A percentile compares a stretch with the other conserved stretches of the same genome.
These are phyloP conservation scores for human DNA, from an alignment of 2,113 vertebrate species.

Conservation along the genomic window DNA sequence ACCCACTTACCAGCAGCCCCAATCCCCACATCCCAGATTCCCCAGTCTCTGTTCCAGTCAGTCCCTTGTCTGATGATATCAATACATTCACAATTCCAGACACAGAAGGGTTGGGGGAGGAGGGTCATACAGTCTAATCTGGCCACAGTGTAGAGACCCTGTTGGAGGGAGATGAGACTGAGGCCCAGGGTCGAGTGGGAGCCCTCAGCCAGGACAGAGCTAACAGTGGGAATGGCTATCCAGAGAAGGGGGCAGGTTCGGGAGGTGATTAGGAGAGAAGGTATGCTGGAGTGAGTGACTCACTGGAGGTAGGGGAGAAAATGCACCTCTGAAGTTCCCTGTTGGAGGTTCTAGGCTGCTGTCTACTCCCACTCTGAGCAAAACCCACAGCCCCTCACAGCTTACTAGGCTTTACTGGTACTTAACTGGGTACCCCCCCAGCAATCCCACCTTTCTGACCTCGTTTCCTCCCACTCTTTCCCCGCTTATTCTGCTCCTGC, in stretches of 20 bases:
- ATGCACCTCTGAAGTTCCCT: background rate
- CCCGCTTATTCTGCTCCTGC: background rate
- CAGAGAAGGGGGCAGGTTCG: background rate
- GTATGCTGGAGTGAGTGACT: background rate
- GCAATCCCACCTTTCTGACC: background rate
- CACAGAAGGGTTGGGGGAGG: background rate
- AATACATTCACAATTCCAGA: background rate
- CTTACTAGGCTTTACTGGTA: background rate
- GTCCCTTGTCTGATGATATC: background rate
- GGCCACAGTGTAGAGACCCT: background rate
- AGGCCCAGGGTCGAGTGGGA: background rate
- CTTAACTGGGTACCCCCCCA: background rate
- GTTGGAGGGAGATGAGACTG: background rate
- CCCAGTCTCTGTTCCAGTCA: background rate
- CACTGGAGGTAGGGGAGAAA: background rate
- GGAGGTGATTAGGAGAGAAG: background rate
- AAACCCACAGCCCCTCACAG: background rate
- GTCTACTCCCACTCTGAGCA: background rate
- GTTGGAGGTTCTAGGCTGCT: background rate
- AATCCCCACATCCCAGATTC: background rate
- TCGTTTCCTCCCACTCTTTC: background rate
- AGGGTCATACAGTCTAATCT: background rate
- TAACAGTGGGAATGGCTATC: background rate
- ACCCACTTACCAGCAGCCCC: background rate
- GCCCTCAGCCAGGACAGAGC: background rate